A percentile compares a stretch with the other conserved stretches of the same genome.
These are phyloP conservation scores for Volucella bombylans DNA, from an alignment of 2,888 invertebrate species.

Conservation along the genomic window DNA sequence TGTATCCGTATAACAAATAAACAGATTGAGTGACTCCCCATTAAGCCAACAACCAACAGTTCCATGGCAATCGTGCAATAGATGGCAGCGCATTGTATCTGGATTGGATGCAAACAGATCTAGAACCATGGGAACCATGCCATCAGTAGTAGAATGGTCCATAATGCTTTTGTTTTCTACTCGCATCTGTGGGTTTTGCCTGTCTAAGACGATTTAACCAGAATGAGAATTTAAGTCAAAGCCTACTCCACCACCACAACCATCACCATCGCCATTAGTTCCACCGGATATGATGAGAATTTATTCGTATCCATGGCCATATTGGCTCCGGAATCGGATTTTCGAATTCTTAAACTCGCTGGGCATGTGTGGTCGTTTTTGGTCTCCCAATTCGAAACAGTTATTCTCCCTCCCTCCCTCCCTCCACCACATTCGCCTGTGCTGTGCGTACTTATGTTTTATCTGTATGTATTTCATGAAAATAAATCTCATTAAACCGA, in stretches of 20 bases:
- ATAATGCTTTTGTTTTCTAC: slow-evolving; percentile 30
- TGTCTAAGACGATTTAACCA: slow-evolving; percentile 12
- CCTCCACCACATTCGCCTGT: background rate
- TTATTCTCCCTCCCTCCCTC: slow-evolving; percentile 4
- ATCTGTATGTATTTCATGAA: background rate
- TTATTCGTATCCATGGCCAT: background rate
- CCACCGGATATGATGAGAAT: slow-evolving; percentile 33
- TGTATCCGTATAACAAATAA: no score
- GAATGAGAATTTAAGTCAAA: slow-evolving; percentile 24
- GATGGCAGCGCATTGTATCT: slow-evolving; percentile 19
- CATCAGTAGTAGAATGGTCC: slow-evolving; percentile 13
- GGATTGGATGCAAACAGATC: slow-evolving; percentile 52
- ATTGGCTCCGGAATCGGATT: slow-evolving; percentile 15
- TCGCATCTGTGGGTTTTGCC: background rate
- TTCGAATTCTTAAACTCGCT: background rate
- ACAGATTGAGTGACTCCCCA: slow-evolving; percentile 3
- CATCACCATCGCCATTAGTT: background rate
- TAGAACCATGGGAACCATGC: slow-evolving; percentile 63
- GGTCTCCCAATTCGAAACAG: slow-evolving; percentile 4
- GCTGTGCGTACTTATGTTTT: no score
- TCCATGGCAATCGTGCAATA: slow-evolving; percentile 36
- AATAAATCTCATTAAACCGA: slow-evolving; percentile 54
- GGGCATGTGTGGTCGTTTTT: slow-evolving; percentile 15
- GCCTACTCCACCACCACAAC: background rate
- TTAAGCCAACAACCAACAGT: slow-evolving; percentile 11